Conservation (phyloP, 1,140 invertebrate genomes). For the Himalopsyche phryganea region DNA sequence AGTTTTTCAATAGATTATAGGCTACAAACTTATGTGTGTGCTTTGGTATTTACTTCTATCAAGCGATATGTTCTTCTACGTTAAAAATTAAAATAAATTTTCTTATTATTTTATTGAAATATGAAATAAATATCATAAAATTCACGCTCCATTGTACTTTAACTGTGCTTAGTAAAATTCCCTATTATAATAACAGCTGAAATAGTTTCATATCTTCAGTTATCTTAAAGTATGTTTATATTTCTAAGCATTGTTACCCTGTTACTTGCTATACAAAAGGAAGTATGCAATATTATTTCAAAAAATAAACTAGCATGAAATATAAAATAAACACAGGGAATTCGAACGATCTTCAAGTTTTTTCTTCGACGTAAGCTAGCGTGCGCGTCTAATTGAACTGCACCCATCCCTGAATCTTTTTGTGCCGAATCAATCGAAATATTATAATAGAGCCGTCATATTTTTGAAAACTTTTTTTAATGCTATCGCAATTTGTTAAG, state of each 20-base stretch:
- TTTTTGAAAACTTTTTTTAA: not conserved
- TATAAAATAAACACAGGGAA: not conserved
- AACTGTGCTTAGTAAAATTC: too few relatives aligned
- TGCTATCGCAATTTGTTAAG: not conserved
- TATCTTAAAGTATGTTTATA: too few relatives aligned
- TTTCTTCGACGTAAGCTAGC: conserved; percentile 4
- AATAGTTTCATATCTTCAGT: too few relatives aligned
- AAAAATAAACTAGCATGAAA: conserved; percentile 20
- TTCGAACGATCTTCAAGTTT: not conserved
- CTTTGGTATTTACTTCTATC: too few relatives aligned
- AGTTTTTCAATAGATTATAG: too few relatives aligned
- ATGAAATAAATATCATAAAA: too few relatives aligned
- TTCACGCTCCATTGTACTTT: too few relatives aligned
- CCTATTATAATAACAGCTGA: too few relatives aligned
- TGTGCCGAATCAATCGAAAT: conserved; percentile 2
- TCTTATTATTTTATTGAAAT: too few relatives aligned
- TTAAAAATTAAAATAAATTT: too few relatives aligned
- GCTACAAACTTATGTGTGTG: too few relatives aligned
- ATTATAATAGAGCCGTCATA: not conserved
- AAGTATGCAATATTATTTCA: not conserved
- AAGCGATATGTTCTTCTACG: too few relatives aligned
- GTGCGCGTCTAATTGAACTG: conserved; percentile 1
- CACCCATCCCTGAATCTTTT: not conserved
- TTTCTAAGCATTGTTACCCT: not conserved
- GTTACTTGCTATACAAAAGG: not conserved